Base-by-base conservation (phyloP, 1,140 invertebrate genomes). In the Drosophila lini region DNA sequence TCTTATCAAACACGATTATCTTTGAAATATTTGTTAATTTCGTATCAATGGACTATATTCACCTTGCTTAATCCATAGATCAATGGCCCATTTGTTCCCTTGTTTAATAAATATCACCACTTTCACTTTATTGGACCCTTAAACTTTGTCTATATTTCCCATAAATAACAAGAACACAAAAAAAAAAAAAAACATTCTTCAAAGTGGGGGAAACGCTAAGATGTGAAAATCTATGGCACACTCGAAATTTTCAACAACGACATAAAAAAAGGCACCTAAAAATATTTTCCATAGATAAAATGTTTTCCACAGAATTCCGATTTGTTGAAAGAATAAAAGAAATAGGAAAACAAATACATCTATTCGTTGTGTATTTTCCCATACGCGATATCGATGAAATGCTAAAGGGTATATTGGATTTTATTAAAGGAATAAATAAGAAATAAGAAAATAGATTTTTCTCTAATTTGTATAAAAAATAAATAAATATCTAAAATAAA, bases 261-360 rank as follows among this genome's bases (percentile, higher is more conserved):
- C 32, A 59, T 59, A 53, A 76, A 71, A 75, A 75, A 75, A 65
- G 22, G 22, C 40, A 53, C n/a, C 74, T 67, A 75, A 75, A 74
- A 76, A 75, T 67, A 76, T 75, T 76, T 61, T 62, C 67, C 68
- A 74, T 41, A 74, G 42, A 73, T 44, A 58, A 68, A 71, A 50
- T 38, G 28, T 70, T 71, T 71, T 75, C 59, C 44, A 55, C 36
- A 19, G 47, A 74, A 74, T 41, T 69, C 34, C 31, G 34, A 68
- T 63, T 62, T 36, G 64, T 63, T 68, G 61, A 64, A 34, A 41
- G 45, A 50, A 63, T 63, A 41, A 60, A 60, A 32, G 25, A 47
- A 71, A 61, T 74, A 31, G 32, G 16, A 42, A 62, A 74, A 41
- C 50, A 57, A 70, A 70, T 34, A 28, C 22, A 28, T 34, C 34